Percentiles rank a stretch among this genome's conserved stretches.
These are phyloP conservation scores for Cyrtonyx montezumae DNA, from an alignment of 2,113 vertebrate genomes.

Conservation along the genomic window DNA sequence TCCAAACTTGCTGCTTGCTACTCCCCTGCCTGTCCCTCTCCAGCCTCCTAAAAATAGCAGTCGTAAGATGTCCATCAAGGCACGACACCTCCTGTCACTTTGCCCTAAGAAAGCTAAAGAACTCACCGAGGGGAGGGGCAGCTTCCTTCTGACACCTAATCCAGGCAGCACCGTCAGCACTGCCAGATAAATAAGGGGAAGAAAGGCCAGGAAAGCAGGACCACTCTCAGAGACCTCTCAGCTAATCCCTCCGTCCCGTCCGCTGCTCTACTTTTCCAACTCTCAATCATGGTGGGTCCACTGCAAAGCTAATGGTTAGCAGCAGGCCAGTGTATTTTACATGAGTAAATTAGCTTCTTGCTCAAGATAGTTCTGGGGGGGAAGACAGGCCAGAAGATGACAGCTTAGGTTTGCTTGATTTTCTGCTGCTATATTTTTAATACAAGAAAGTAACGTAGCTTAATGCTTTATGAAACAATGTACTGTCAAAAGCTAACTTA, in stretches of 20 bases:
- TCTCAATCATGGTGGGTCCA: constrained; percentile 93
- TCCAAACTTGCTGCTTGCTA: constrained; percentile 66
- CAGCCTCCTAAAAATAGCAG: constrained; percentile 88
- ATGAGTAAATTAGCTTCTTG: background rate
- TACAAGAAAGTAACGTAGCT: background rate
- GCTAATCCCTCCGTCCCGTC: constrained; percentile 76
- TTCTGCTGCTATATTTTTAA: background rate
- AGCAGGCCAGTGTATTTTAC: background rate
- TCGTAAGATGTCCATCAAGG: constrained; percentile 76
- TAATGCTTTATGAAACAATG: background rate
- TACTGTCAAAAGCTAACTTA: background rate
- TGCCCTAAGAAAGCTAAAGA: constrained; percentile 99
- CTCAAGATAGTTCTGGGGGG: background rate
- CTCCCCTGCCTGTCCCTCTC: constrained; percentile 68
- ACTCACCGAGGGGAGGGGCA: constrained; percentile 76
- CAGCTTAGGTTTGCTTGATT: background rate
- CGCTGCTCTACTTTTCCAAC: constrained; percentile 74
- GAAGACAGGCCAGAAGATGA: background rate
- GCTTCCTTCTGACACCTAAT: constrained; percentile 84
- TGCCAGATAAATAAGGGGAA: constrained; percentile 88
- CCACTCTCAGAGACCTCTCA: constrained; percentile 85
- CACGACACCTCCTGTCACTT: constrained; percentile 81
- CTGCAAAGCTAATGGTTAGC: constrained; percentile 35
- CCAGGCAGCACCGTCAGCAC: constrained; percentile 82
- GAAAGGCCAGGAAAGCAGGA: constrained; percentile 77